Evolutionary conservation across 2,888 invertebrate genomes (phyloP), one percentile per base, ranked within the genome.

Genomic region (Trissoscelio sp.): DNA sequence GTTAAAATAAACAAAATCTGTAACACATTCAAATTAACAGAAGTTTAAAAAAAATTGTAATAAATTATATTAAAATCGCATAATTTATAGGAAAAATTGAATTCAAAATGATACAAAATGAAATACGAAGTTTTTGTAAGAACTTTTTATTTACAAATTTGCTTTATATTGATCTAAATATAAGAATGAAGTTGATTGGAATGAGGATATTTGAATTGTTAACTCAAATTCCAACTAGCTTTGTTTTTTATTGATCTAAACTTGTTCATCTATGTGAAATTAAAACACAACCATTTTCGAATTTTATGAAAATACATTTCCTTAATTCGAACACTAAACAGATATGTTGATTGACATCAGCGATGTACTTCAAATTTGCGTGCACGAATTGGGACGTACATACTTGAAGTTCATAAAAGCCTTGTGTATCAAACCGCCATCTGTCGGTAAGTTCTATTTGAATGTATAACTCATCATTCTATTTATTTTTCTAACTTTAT

Each of bases 261-360:
- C 44, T 24, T 11, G 34, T 64, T 28, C n/a, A 44, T 28, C 42
- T 60, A 28, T n/a, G 22, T 46, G 11, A 62, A 46, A 28, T 46
- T 3, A 31, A 46, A 62, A 62, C n/a, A n/a, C n/a, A n/a, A 31
- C n/a, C 9, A 31, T 12, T 28, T n/a, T 67, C 22, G 28, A 51
- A 69, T 18, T 9, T 37, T 66, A 66, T 55, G 20, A 82, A 77
- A 81, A 75, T 14, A 88, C 24, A 62, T 55, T 60, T 89, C 88
- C 92, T 92, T 92, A 91, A 92, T 88, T 58, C 64, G 69, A 57
- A 64, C 14, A 28, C 7, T 34, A 86, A 86, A 78, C 90, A 97
- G 96, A 98, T 94, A 94, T 99, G 91, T 93, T 99, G 64, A 96
- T 99, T 88, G 99, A 99, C 91, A 98, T 99, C 83, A 98, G 98